Evolutionary conservation across 2,113 vertebrate genomes (phyloP).

Genomic region (Neotoma lepida): DNA sequence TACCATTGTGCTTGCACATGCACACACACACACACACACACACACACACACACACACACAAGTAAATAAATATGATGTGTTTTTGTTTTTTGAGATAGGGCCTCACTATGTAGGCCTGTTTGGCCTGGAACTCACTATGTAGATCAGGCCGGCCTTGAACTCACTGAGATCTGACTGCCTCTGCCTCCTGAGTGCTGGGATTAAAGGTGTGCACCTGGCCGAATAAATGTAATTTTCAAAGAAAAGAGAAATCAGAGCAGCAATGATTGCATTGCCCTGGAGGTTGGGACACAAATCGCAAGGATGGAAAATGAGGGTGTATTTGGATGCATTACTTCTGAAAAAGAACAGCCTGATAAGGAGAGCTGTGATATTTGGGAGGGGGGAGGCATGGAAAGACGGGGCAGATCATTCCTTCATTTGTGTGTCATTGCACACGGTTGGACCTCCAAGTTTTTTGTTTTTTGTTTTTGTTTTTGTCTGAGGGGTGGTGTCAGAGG

Average conservation of each 20-base stretch:
- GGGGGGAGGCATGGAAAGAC: neutral
- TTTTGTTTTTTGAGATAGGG: neutral
- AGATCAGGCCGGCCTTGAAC: neutral
- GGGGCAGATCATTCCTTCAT: neutral
- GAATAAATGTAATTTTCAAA: neutral
- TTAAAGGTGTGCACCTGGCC: neutral
- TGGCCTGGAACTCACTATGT: neutral
- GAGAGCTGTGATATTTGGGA: neutral
- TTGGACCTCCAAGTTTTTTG: neutral
- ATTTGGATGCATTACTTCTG: neutral
- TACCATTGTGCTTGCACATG: accelerated
- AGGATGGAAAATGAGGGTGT: neutral
- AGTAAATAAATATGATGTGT: neutral
- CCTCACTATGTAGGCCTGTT: neutral
- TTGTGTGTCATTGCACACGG: neutral
- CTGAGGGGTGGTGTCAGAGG: neutral
- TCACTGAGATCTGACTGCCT: neutral
- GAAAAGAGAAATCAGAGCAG: neutral
- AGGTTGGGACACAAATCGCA: neutral
- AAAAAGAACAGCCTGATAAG: neutral
- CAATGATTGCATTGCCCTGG: neutral
- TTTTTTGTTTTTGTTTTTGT: no score
- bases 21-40: neutral
- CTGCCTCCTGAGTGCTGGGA: neutral
- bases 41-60: neutral